These are phyloP conservation scores for Microctenopoma stevenorrisi DNA, from an alignment of 2,797 vertebrate species.

Conservation along the genomic window DNA sequence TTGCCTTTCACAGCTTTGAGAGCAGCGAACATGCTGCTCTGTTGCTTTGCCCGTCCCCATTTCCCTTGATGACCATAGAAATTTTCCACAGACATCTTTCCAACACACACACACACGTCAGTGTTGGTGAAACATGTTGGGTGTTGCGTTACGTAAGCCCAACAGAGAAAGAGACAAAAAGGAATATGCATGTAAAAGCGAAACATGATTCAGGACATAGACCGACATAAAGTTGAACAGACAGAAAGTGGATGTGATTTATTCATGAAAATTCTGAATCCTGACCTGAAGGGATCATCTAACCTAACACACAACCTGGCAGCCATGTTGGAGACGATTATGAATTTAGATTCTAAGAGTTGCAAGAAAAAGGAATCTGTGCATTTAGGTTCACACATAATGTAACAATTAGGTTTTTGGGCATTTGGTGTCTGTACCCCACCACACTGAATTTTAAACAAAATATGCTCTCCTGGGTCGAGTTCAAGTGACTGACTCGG, in stretches of 20 bases:
- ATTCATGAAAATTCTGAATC: constrained; percentile 13
- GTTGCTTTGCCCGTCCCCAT: constrained; percentile 3
- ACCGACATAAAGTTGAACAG: constrained; percentile 5
- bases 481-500: too few species aligned
- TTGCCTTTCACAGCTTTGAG: background rate
- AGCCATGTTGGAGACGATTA: background rate
- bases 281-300: background rate
- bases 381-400: too few species aligned
- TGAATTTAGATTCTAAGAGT: too few species aligned
- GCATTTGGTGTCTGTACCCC: too few species aligned
- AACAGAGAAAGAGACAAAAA: background rate
- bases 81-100: constrained; percentile 12
- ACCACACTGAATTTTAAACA: constrained; percentile 49
- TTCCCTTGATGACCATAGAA: constrained; percentile 2
- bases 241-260: background rate
- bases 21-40: constrained; percentile 1
- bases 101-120: background rate
- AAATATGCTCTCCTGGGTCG: too few species aligned
- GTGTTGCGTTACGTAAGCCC: background rate
- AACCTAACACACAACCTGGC: background rate
- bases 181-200: background rate
- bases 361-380: too few species aligned
- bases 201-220: constrained; percentile 3
- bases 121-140: background rate
- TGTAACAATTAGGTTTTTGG: too few species aligned